Base-by-base conservation (phyloP, 1,140 invertebrate genomes). In the Agrilus planipennis region DNA sequence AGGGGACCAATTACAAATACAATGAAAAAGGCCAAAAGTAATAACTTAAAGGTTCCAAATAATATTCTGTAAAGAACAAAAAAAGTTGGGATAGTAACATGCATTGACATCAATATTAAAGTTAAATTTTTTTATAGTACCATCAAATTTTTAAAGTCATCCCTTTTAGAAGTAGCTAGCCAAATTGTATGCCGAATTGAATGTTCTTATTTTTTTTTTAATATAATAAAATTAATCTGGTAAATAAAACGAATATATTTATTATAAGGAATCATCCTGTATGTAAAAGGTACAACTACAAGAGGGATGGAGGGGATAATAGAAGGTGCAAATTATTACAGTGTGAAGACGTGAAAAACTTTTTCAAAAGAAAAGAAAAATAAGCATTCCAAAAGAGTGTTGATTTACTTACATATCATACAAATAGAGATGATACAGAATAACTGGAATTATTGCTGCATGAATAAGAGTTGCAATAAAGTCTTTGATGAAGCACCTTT, bases 61-160 rank as follows among this genome's bases (percentile, higher is more conserved):
- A 40, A 31, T 11, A 52, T 50, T 46, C 50, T 52, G 42, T n/a
- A 50, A 50, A 37, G 22, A 42, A 47, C 39, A 32, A 44, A 44
- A 25, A 36, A n/a, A n/a, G n/a, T n/a, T n/a, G n/a, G n/a, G n/a
- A n/a, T n/a, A n/a, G n/a, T n/a, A n/a, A n/a, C n/a, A n/a, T n/a
- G n/a, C n/a, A n/a, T n/a, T n/a, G n/a, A n/a, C n/a, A n/a, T n/a
- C n/a, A n/a, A n/a, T n/a, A n/a, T n/a, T n/a, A n/a, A n/a, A n/a
- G n/a, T n/a, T n/a, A n/a, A n/a, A n/a, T n/a, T n/a, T n/a, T n/a
- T n/a, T n/a, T n/a, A n/a, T n/a, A n/a, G n/a, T n/a, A n/a, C n/a
- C n/a, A n/a, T n/a, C n/a, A n/a, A n/a, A n/a, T n/a, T n/a, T n/a
- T n/a, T n/a, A n/a, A n/a, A n/a, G n/a, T n/a, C n/a, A n/a, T n/a